Evolutionary conservation across 1,140 invertebrate genomes (phyloP).

Genomic region (Bombyx mandarina): DNA sequence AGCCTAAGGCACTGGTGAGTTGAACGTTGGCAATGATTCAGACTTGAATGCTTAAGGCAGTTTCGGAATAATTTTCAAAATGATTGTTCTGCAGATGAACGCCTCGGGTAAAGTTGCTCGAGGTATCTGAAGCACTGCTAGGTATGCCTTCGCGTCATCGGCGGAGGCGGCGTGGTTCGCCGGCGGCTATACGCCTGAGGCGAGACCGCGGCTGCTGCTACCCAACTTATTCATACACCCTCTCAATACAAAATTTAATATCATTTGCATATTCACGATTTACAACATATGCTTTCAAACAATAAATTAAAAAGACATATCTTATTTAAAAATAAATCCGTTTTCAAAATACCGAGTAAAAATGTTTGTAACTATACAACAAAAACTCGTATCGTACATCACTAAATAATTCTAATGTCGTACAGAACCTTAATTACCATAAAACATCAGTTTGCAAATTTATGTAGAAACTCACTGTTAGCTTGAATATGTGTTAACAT

Average conservation of each 20-base stretch:
- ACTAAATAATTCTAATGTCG: too few species aligned
- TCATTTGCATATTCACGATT: conserved; percentile 24
- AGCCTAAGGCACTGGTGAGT: conserved; percentile 8
- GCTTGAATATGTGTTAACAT: too few species aligned
- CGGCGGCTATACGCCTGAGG: conserved; percentile 11
- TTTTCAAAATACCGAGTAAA: too few species aligned
- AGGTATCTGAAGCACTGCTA: conserved; percentile 35
- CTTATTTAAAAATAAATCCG: too few species aligned
- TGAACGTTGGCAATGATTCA: conserved; percentile 15
- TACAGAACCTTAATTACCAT: too few species aligned
- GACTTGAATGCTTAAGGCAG: conserved; percentile 22
- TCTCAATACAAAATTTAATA: conserved; percentile 21
- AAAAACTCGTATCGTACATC: too few species aligned
- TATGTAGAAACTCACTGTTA: too few species aligned
- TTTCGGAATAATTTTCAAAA: conserved; percentile 55
- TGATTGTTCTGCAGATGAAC: conserved; percentile 51
- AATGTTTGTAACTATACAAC: too few species aligned
- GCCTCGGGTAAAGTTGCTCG: conserved; percentile 27
- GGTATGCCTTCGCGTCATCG: conserved; percentile 38
- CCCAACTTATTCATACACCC: conserved; percentile 9
- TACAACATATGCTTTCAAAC: conserved; percentile 23
- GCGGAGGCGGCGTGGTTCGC: conserved; percentile 11
- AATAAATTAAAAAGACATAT: conserved; percentile 21
- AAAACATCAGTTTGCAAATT: too few species aligned
- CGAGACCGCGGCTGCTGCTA: conserved; percentile 1